phyloP scores from a whole-genome alignment of 2,113 vertebrate genomes.

The Hippocampus guttulatus region DNA sequence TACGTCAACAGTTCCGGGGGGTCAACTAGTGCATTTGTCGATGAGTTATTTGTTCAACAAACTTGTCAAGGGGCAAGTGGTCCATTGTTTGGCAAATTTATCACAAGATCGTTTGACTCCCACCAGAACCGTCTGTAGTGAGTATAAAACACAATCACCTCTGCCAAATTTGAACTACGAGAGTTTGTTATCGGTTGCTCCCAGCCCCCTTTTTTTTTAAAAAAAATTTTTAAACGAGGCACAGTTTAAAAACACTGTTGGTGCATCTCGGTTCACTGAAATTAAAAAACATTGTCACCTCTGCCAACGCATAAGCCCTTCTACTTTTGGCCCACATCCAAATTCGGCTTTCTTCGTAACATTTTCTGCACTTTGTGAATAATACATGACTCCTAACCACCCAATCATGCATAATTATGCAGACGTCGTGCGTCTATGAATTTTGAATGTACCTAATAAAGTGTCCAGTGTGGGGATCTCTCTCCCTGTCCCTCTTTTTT shows the following conservation, averaged over 20 bases:
- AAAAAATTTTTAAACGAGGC: too few relatives aligned
- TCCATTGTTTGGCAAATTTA: too few relatives aligned
- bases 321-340: background rate
- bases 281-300: background rate
- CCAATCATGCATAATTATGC: background rate
- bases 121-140: too few relatives aligned
- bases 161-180: too few relatives aligned
- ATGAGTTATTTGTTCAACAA: too few relatives aligned
- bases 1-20: too few relatives aligned
- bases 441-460: background rate
- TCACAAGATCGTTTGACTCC: too few relatives aligned
- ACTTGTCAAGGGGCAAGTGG: too few relatives aligned
- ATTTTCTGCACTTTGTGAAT: background rate
- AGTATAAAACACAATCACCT: too few relatives aligned
- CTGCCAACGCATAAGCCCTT: background rate
- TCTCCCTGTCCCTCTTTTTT: background rate
- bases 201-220: too few relatives aligned
- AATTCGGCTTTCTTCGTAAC: background rate
- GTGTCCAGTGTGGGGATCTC: background rate
- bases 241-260: background rate
- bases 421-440: background rate
- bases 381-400: background rate
- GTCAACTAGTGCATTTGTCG: too few relatives aligned
- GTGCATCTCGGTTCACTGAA: background rate
- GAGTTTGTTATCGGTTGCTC: too few relatives aligned